Evolutionary conservation across 2,113 vertebrate genomes (phyloP), one percentile per base, ranked within the genome.

Genomic region (Marmota monax): DNA sequence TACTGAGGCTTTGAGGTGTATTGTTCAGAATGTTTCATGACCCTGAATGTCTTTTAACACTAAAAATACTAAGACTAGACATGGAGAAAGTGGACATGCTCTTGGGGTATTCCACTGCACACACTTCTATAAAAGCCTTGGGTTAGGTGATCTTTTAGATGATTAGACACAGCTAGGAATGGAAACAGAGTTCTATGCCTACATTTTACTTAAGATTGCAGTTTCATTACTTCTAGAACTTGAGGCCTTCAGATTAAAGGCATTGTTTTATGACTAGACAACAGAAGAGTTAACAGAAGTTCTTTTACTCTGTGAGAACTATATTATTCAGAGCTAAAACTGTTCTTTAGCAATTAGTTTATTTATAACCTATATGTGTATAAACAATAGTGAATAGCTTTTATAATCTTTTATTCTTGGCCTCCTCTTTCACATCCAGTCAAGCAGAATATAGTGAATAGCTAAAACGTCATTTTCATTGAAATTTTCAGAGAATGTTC

Each of bases 361-460:
- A 70, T 56, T 78, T 89, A 83, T 67, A 88, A 92, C 58, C 45
- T 63, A 12, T 53, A 34, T 34, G 20, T 79, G 45, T 74, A 42
- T 42, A 98, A 90, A 93, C 97, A 93, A 90, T 45, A 83, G 77
- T 98, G 98, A 98, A 98, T 97, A 97, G 97, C 90, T 98, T 97
- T 97, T 96, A 93, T 96, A 97, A 98, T 97, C 97, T 97, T 98
- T 98, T 84, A 89, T 82, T 90, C 96, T 98, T 95, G 97, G 96
- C 93, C 96, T 48, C 97, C 98, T 98, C 96, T 98, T 98, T 98
- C 95, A 96, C 95, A 97, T 94, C 97, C 98, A 98, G 95, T 98
- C 97, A 97, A 98, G 98, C 98, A 98, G 97, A 98, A 98, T 98
- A 94, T 74, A 98, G 94, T 97, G 97, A 98, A 98, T 98, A 93